Evolutionary conservation across 2,113 vertebrate genomes (phyloP), one percentile per base, ranked within the genome.

Genomic region (Rhabdornis inornatus): DNA sequence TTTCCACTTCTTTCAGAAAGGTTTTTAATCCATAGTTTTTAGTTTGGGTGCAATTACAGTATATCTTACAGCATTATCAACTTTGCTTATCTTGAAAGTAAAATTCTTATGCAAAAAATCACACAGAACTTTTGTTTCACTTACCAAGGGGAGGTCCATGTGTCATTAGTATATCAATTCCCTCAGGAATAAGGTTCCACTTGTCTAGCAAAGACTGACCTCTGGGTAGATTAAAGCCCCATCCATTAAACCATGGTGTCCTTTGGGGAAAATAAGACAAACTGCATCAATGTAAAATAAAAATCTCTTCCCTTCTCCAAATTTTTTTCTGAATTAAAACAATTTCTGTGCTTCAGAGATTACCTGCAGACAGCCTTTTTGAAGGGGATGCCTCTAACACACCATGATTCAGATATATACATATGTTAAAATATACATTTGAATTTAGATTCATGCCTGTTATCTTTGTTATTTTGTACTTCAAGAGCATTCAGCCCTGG

Each of bases 231-330:
- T 99, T 99, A 98, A 99, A 99, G 92, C 99, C 99, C 99, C 99
- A 99, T 98, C 99, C 99, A 94, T 99, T 99, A 98, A 99, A 99
- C 99, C 99, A 99, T 6, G 99, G 99, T 96, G 99, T 99, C 99
- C 99, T 99, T 98, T 84, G 82, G 97, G 95, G 87, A 93, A 94
- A 95, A 97, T 33, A 97, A 97, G 39, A 92, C 79, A 85, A 94
- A 97, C 19, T 76, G 66, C 60, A 90, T 97, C 89, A 98, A 90
- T 76, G 40, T 83, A 92, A 96, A 86, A 72, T 40, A 86, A 90
- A 83, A 74, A 60, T 35, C 6, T 77, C 55, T 91, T 91, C 2
- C n/a, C 22, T 47, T 47, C 68, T 82, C 60, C 60, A 8, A 8
- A 4, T 56, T 84, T 68, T 91, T 82, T 83, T 83, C 81, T 75